phyloP scores from a whole-genome alignment of 2,888 invertebrate species.

The Euplexia lucipara region DNA sequence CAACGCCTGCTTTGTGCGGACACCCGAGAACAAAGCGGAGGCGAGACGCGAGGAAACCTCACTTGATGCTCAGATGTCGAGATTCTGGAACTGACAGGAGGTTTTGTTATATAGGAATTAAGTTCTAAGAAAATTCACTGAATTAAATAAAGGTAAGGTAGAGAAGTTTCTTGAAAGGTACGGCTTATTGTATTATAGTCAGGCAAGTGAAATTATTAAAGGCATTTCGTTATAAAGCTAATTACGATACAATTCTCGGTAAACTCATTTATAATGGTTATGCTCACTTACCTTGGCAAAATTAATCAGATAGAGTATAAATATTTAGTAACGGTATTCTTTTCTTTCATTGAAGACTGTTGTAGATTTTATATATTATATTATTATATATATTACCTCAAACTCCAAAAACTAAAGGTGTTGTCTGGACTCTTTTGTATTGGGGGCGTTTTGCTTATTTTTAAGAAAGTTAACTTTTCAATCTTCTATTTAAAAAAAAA shows the following conservation, averaged over 20 bases:
- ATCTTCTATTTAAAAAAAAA: no score
- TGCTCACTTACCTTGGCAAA: not conserved
- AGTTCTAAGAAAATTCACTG: not conserved
- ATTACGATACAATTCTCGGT: constrained; percentile 8
- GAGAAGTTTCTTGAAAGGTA: constrained; percentile 18
- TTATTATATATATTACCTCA: no score
- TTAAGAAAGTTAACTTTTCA: no score
- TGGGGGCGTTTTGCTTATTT: no score
- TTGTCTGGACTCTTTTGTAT: no score
- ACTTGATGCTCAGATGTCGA: constrained; percentile 60
- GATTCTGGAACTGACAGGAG: constrained; percentile 68
- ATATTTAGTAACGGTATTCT: not conserved
- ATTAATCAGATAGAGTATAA: not conserved
- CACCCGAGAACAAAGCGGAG: constrained; percentile 80
- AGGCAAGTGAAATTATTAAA: constrained; percentile 24
- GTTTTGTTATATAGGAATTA: constrained; percentile 10
- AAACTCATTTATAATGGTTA: not conserved
- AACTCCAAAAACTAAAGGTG: no score
- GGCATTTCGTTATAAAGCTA: constrained; percentile 1
- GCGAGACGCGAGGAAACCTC: constrained; percentile 69
- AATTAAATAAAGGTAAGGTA: constrained; percentile 6
- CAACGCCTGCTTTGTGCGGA: constrained; percentile 84
- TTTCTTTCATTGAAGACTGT: not conserved
- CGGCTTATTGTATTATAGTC: constrained; percentile 15
- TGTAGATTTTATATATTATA: no score